phyloP scores from a whole-genome alignment of 2,888 invertebrate genomes.

The Cremastinae sp. region DNA sequence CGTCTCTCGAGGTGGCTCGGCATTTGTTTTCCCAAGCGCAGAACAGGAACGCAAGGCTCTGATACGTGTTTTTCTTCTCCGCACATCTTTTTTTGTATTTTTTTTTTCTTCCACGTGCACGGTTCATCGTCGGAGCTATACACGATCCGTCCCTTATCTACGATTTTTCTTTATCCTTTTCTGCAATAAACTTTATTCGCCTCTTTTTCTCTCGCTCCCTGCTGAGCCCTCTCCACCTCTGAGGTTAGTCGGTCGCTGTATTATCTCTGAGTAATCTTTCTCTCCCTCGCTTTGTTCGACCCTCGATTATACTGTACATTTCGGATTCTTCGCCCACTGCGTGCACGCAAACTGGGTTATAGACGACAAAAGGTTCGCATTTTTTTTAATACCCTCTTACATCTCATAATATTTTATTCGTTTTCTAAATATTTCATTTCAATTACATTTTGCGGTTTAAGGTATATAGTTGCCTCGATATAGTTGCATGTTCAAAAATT shows the following conservation, averaged over 20 bases:
- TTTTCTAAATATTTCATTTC: too few relatives aligned
- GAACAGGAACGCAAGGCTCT: constrained; percentile 13
- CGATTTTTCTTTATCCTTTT: constrained; percentile 35
- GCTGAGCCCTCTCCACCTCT: constrained; percentile 44
- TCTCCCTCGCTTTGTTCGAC: constrained; percentile 27
- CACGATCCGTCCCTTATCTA: constrained; percentile 67
- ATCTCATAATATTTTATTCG: not conserved
- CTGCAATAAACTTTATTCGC: constrained; percentile 16
- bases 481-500: too few relatives aligned
- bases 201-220: constrained; percentile 34
- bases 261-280: constrained; percentile 45
- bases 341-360: constrained; percentile 4
- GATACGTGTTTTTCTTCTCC: constrained; percentile 22
- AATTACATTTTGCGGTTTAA: too few relatives aligned
- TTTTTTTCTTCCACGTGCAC: constrained; percentile 41
- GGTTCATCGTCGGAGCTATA: constrained; percentile 41
- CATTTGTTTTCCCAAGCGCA: constrained; percentile 36
- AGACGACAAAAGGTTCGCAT: constrained; percentile 9
- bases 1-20: not conserved
- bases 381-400: not conserved
- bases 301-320: constrained; percentile 3
- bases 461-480: too few relatives aligned
- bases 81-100: constrained; percentile 52
- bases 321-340: constrained; percentile 18
- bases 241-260: constrained; percentile 28